Conservation (phyloP, 2,888 invertebrate species). For the Leptinotarsa peninsularis region DNA sequence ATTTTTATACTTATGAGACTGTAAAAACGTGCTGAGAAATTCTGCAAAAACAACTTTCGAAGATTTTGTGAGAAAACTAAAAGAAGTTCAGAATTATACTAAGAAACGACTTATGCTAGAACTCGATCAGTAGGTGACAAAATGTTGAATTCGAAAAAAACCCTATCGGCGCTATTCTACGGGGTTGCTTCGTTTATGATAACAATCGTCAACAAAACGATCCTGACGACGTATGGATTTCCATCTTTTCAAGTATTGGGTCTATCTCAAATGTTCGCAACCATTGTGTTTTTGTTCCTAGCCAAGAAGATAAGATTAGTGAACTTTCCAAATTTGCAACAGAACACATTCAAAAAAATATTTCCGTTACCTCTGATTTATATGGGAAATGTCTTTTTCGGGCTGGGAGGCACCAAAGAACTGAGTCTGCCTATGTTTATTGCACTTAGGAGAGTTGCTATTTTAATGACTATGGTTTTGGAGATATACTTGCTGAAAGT, state of each 20-base stretch:
- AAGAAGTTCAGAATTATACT: constrained; percentile 5
- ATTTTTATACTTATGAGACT: too few relatives aligned
- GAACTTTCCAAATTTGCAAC: constrained; percentile 81
- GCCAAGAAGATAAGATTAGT: constrained; percentile 80
- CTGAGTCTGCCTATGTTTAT: constrained; percentile 98
- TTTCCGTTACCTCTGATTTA: constrained; percentile 96
- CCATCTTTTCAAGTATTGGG: constrained; percentile 93
- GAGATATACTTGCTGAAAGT: constrained; percentile 88
- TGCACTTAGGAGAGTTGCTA: constrained; percentile 94
- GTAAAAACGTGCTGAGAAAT: too few relatives aligned
- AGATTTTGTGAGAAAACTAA: too few relatives aligned
- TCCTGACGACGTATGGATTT: constrained; percentile 90
- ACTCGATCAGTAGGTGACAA: constrained; percentile 52
- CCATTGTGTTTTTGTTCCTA: constrained; percentile 81
- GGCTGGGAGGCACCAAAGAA: constrained; percentile 96
- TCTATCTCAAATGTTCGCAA: constrained; percentile 90
- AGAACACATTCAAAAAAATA: constrained; percentile 80
- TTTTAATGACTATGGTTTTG: constrained; percentile 96
- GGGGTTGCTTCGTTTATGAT: constrained; percentile 93
- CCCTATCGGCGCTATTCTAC: constrained; percentile 88
- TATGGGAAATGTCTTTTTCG: constrained; percentile 95
- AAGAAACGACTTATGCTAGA: constrained; percentile 37
- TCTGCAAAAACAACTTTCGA: too few relatives aligned
- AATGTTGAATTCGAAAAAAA: constrained; percentile 67
- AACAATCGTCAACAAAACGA: constrained; percentile 95